A percentile compares a stretch with the other conserved stretches of the same genome.
Conservation (phyloP, 2,888 invertebrate genomes). For the Thera obeliscata region DNA sequence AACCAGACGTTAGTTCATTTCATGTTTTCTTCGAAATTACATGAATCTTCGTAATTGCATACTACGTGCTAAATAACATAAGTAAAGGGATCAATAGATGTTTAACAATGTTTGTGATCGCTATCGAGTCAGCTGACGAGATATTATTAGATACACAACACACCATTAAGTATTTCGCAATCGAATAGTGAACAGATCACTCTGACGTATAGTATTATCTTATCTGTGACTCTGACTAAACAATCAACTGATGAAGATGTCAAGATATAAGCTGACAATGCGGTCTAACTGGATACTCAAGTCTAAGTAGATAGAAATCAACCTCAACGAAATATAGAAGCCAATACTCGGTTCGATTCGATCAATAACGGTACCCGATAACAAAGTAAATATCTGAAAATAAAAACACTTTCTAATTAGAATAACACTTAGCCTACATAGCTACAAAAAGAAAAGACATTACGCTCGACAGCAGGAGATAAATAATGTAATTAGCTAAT, state of each 20-base stretch:
- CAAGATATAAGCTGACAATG: conserved; percentile 55
- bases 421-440: neutral
- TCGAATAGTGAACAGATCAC: conserved; percentile 51
- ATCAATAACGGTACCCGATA: conserved; percentile 16
- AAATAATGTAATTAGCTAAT: conserved; percentile 53
- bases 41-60: too few species aligned
- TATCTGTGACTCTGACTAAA: conserved; percentile 49
- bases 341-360: conserved; percentile 15
- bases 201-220: too few species aligned
- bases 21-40: neutral
- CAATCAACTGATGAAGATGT: conserved; percentile 57
- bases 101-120: neutral
- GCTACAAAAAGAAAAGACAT: conserved; percentile 29
- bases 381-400: neutral
- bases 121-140: conserved; percentile 48
- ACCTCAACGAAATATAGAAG: conserved; percentile 6
- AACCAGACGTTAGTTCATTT: too few species aligned
- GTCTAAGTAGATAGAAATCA: conserved; percentile 15
- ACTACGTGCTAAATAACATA: neutral
- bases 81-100: neutral
- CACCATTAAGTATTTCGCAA: conserved; percentile 65
- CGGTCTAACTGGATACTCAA: conserved; percentile 42
- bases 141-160: conserved; percentile 47
- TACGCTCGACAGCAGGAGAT: conserved; percentile 23
- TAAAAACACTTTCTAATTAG: neutral